Evolutionary conservation across 2,113 vertebrate genomes (phyloP), one percentile per base, ranked within the genome.

Genomic region (Blennius ocellaris): DNA sequence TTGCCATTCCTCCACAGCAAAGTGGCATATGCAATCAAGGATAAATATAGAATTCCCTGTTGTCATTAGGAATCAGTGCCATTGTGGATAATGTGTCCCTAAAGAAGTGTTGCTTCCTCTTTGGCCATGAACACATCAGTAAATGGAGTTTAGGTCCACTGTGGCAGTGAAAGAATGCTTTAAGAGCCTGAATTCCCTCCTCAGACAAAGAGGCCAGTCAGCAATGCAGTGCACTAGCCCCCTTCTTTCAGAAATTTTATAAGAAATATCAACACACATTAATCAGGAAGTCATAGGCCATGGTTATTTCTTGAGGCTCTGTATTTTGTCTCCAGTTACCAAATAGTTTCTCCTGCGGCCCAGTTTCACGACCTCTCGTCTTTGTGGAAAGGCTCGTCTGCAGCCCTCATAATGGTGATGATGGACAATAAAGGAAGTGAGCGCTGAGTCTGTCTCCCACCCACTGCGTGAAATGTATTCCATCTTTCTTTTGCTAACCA

Each of bases 31-130:
- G 78, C 82, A 89, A 84, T 90, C 86, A 89, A 61, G 80, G 86
- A 78, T 88, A 87, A 89, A 90, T 90, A 82, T 88, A 90, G 84
- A 90, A 89, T 82, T 84, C 76, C 82, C 83, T 76, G 67, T 87
- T 83, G 58, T 84, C 84, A 85, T 92, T 80, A 80, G 78, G 69
- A 86, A 74, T 83, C 73, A 59, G 74, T 81, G 78, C 87, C 84
- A 82, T 82, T 55, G 11, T 60, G 65, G 84, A 87, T 87, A 72
- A 87, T 84, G 80, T 90, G 87, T 85, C 90, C 83, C 81, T 16
- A 53, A 83, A 90, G 85, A 86, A 74, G 58, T 36, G 0, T 69
- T 63, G 74, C 80, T 85, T 90, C 73, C 74, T 78, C 61, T 70
- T 61, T 70, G 78, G 64, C 38, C 68, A 49, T 76, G 44, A 85